Evolutionary conservation across 2,113 vertebrate genomes (phyloP).

Genomic region (Vireo altiloquus): DNA sequence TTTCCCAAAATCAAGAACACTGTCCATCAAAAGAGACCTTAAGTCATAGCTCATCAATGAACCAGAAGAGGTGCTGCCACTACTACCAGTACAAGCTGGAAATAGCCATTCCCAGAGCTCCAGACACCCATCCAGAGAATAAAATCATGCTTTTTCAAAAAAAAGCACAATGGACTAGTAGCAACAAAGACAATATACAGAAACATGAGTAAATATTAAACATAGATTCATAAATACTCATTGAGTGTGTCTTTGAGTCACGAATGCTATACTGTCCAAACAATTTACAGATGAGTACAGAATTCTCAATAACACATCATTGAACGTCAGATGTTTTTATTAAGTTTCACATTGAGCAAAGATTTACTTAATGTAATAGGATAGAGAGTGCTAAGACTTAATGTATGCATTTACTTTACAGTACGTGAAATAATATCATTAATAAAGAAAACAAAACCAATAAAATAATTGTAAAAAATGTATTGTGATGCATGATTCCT

Average conservation of each 20-base stretch:
- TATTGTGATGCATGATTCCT: background rate
- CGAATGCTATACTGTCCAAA: background rate
- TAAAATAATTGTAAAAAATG: background rate
- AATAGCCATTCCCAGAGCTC: background rate
- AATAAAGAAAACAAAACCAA: background rate
- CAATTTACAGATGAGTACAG: background rate
- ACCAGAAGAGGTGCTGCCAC: background rate
- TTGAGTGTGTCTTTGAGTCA: accelerated
- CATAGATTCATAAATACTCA: background rate
- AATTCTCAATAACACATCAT: background rate
- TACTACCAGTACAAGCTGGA: background rate
- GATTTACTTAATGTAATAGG: background rate
- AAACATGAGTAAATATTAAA: background rate
- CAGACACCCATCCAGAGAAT: background rate
- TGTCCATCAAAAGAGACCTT: background rate
- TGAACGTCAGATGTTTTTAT: background rate
- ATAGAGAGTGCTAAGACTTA: background rate
- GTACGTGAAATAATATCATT: background rate
- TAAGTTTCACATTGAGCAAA: background rate
- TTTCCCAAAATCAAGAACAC: background rate
- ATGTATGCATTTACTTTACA: background rate
- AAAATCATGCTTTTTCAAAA: background rate
- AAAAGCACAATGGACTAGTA: background rate
- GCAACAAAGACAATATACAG: background rate
- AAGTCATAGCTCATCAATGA: background rate